Evolutionary conservation across 2,797 vertebrate species (phyloP), one percentile per base, ranked within the genome.

Genomic region (Eremophila alpestris): DNA sequence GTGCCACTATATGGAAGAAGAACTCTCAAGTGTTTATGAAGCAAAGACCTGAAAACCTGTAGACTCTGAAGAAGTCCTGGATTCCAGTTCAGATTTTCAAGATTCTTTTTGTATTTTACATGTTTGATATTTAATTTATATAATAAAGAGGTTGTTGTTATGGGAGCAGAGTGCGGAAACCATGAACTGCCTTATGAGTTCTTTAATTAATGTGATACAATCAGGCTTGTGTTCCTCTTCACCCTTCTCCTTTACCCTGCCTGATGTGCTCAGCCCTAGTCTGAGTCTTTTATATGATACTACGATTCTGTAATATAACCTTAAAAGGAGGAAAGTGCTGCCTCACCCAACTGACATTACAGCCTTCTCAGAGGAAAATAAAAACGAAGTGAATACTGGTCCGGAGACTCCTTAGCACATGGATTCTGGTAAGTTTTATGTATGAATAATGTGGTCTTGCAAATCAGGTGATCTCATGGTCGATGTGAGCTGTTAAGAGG

Each of bases 371-470:
- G 43, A 65, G 14, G 34, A 7, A 41, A 51, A n/a, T 24, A 38
- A 29, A 16, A 0, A 20, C 0, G 21, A 27, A 20, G 7, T 58
- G 24, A 89, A 46, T 24, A 24, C 10, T 63, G 13, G 7, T 58
- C 22, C 81, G 15, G n/a, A 55, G 9, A 63, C 1, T 26, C 19
- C 46, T 76, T 63, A 59, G 26, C 63, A 34, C 69, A 55, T 1
- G 6, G 1, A 7, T 45, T 76, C 13, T 9, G 5, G 23, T 19
- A 55, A 9, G 6, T 27, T 91, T 79, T 62, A 16, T 10, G 26
- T 41, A 36, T 30, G 10, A 85, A 41, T 48, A 38, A 43, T 45
- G 3, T 27, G 16, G 11, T 65, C 32, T 79, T 76, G 16, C 5
- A 29, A 59, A 79, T 55, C 11, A 15, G 11, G 9, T 52, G 4